phyloP scores from a whole-genome alignment of 2,113 vertebrate genomes.

The Pholis gunnellus region DNA sequence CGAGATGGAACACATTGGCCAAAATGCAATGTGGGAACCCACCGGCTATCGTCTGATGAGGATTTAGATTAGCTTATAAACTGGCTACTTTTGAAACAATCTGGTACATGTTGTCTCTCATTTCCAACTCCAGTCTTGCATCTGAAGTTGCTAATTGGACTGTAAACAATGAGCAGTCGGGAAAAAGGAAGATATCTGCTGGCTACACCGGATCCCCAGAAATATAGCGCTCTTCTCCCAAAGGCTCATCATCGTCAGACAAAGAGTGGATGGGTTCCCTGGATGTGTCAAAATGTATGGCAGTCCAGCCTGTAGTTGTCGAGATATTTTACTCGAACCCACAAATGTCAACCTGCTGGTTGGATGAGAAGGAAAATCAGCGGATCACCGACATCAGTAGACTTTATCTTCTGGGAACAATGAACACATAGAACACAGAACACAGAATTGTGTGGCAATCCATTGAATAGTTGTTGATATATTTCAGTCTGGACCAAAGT shows the following conservation, averaged over 20 bases:
- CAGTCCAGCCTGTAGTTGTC: not conserved
- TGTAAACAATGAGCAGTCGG: not conserved
- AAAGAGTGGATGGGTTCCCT: not conserved
- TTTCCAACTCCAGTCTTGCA: not conserved
- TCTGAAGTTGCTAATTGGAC: not conserved
- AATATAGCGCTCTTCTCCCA: not conserved
- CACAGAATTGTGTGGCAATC: not conserved
- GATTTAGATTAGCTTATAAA: not conserved
- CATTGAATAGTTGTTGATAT: not conserved
- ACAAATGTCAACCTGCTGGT: not conserved
- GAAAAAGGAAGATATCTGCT: not conserved
- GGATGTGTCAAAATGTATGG: not conserved
- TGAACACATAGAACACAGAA: not conserved
- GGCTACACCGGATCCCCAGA: not conserved
- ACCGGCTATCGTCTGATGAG: not conserved
- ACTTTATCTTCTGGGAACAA: not conserved
- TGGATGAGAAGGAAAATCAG: not conserved
- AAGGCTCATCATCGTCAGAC: not conserved
- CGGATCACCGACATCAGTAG: not conserved
- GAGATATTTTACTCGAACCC: not conserved
- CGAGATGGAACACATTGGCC: too few relatives aligned
- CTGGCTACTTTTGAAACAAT: not conserved
- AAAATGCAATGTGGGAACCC: too few relatives aligned
- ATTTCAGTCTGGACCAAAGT: not conserved
- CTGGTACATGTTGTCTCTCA: not conserved